phyloP scores from a whole-genome alignment of 2,797 vertebrate species.

The Gadopsis bispinosus region DNA sequence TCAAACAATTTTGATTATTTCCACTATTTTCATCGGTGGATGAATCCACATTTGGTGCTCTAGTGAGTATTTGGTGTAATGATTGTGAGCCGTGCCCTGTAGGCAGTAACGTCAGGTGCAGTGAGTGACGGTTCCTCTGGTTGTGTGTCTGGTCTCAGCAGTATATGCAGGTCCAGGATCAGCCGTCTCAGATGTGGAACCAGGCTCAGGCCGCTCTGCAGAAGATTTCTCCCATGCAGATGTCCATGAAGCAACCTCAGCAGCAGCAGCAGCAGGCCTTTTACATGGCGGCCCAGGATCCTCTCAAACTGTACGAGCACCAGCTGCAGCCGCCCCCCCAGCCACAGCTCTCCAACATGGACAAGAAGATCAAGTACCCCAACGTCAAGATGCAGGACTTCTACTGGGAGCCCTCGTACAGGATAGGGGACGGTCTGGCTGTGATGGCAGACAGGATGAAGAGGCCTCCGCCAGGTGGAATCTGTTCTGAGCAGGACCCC shows the following conservation, averaged over 20 bases:
- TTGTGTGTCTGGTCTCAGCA: slow-evolving; percentile 64
- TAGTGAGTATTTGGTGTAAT: too few species aligned
- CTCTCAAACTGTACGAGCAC: slow-evolving; percentile 94
- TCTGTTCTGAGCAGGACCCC: slow-evolving; percentile 90
- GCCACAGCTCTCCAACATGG: slow-evolving; percentile 77
- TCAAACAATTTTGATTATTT: too few species aligned
- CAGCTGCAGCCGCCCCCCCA: slow-evolving; percentile 77
- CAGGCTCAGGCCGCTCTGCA: slow-evolving; percentile 89
- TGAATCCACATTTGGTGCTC: too few species aligned
- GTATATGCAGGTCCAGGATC: slow-evolving; percentile 92
- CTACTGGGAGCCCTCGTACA: slow-evolving; percentile 93
- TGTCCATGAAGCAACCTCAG: slow-evolving; percentile 89
- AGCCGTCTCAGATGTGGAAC: slow-evolving; percentile 93
- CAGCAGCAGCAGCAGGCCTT: slow-evolving; percentile 84
- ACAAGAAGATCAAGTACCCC: slow-evolving; percentile 96
- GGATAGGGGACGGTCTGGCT: slow-evolving; percentile 87
- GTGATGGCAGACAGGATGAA: slow-evolving; percentile 88
- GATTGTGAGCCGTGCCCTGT: too few species aligned
- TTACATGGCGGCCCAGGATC: slow-evolving; percentile 92
- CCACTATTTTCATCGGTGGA: too few species aligned
- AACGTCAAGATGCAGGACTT: slow-evolving; percentile 94
- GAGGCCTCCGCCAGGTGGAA: slow-evolving; percentile 87
- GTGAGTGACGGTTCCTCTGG: too few species aligned
- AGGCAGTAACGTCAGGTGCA: too few species aligned
- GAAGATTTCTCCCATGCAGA: slow-evolving; percentile 87